A percentile compares a stretch with the other conserved stretches of the same genome.
phyloP scores from a whole-genome alignment of 2,888 invertebrate genomes.

The Drosophila demipolita region DNA sequence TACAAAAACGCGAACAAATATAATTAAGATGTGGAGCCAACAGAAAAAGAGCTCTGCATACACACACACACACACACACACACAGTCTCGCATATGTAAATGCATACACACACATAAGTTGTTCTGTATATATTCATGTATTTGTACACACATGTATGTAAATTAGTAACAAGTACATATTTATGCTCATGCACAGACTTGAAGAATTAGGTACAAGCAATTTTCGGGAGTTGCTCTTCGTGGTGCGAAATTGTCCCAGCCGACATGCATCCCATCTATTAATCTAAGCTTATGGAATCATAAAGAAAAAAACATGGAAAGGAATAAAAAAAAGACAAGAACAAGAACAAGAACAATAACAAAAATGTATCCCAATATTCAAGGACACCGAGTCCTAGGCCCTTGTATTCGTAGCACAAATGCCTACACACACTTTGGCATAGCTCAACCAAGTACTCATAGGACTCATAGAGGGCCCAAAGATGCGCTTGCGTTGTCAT shows the following conservation, averaged over 20 bases:
- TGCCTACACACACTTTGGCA: conserved; percentile 39
- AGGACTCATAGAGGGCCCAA: conserved; percentile 39
- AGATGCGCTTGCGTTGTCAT: conserved; percentile 61
- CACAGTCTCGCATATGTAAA: neutral
- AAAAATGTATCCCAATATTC: conserved; percentile 33
- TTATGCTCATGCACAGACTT: conserved; percentile 31
- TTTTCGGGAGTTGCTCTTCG: conserved; percentile 20
- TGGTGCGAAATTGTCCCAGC: conserved; percentile 12
- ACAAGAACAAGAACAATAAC: conserved; percentile 2
- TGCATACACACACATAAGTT: neutral
- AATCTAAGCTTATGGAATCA: conserved; percentile 21
- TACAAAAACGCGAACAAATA: conserved; percentile 55
- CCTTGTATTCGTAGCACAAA: conserved; percentile 23
- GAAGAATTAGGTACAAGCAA: conserved; percentile 21
- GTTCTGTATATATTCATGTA: conserved; percentile 12
- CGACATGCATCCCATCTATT: conserved; percentile 39
- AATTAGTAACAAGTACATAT: conserved; percentile 35
- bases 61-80: conserved; percentile 10
- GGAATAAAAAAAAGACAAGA: neutral
- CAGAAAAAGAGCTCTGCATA: conserved; percentile 21
- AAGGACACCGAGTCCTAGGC: conserved; percentile 41
- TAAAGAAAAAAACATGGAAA: neutral
- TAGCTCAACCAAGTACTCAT: conserved; percentile 46
- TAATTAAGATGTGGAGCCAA: conserved; percentile 59
- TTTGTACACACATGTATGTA: conserved; percentile 9